Percentiles rank a stretch among this genome's conserved stretches.
These are phyloP conservation scores for Indri indri DNA, from an alignment of 2,113 vertebrate genomes.

Conservation along the genomic window DNA sequence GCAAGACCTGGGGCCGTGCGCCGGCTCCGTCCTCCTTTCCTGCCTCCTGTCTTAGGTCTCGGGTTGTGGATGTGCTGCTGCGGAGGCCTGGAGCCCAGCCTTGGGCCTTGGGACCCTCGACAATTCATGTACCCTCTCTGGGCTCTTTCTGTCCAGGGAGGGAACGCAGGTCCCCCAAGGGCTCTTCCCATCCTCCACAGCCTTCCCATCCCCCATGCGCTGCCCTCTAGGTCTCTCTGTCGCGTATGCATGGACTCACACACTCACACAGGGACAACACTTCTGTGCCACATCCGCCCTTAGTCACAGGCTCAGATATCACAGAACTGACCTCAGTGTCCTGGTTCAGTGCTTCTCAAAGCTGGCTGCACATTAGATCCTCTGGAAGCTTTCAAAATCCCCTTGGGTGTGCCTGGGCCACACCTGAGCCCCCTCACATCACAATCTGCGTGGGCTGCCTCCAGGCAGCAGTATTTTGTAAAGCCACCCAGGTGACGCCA, in stretches of 20 bases:
- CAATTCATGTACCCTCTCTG: not conserved
- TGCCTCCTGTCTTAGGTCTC: not conserved
- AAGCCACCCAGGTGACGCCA: not conserved
- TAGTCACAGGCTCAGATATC: not conserved
- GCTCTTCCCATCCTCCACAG: not conserved
- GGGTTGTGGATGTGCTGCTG: not conserved
- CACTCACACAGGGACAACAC: not conserved
- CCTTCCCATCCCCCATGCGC: accelerated
- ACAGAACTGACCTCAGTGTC: not conserved
- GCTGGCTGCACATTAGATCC: not conserved
- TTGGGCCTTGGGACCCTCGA: not conserved
- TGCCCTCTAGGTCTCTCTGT: not conserved
- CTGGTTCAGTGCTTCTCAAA: not conserved
- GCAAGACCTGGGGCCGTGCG: not conserved
- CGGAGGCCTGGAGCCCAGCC: not conserved
- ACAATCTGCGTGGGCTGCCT: accelerated
- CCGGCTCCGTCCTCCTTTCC: not conserved
- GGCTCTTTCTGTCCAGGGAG: not conserved
- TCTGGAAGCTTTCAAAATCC: not conserved
- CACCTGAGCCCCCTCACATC: not conserved
- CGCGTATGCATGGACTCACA: no score
- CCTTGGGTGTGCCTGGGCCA: no score
- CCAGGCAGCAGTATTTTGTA: not conserved
- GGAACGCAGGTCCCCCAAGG: not conserved
- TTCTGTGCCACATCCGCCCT: not conserved